Evolutionary conservation across 2,888 invertebrate genomes (phyloP).

Genomic region (Brenthis ino): DNA sequence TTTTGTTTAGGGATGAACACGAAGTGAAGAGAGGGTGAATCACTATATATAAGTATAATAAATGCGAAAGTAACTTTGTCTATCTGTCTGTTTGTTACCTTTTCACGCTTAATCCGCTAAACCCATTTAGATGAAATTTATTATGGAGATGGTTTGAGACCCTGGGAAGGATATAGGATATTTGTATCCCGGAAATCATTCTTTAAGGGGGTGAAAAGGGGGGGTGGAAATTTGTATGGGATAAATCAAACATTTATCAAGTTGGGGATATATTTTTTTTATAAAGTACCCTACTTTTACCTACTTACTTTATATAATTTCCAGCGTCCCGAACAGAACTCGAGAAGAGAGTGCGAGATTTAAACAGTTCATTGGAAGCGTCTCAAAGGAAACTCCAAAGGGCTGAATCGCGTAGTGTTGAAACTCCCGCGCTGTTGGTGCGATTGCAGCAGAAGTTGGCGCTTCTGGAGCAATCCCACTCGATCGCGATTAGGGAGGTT

Average conservation of each 20-base stretch:
- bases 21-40: too few species aligned
- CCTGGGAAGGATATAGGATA: too few species aligned
- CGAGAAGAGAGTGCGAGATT: conserved; percentile 78
- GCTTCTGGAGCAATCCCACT: conserved; percentile 87
- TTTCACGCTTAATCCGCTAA: not conserved
- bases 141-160: too few species aligned
- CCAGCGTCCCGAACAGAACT: conserved; percentile 66
- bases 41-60: too few species aligned
- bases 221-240: too few species aligned
- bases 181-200: too few species aligned
- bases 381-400: conserved; percentile 84
- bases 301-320: conserved; percentile 11
- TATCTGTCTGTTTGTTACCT: not conserved
- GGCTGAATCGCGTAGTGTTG: conserved; percentile 83
- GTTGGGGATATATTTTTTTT: too few species aligned
- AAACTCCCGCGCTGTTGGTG: conserved; percentile 84
- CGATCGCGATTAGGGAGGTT: conserved; percentile 85
- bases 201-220: too few species aligned
- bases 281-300: too few species aligned
- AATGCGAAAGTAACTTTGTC: not conserved
- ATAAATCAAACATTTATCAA: not conserved
- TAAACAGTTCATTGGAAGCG: conserved; percentile 84
- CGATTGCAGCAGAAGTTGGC: conserved; percentile 88
- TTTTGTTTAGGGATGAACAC: too few species aligned
- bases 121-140: too few species aligned